Evolutionary conservation across 2,113 vertebrate species (phyloP).

Genomic region (Carassius auratus): DNA sequence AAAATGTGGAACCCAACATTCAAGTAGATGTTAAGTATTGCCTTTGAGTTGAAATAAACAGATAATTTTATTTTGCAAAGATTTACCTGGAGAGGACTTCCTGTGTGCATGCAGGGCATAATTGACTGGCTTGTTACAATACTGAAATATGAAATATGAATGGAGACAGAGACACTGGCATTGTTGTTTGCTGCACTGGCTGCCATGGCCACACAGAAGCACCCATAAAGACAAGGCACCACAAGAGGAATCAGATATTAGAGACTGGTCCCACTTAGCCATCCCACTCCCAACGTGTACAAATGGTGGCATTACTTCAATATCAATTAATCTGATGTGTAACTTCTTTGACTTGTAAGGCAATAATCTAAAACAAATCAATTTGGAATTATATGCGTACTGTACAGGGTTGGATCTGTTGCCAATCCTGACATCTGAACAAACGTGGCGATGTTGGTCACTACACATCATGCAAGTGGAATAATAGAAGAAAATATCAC

Average conservation of each 20-base stretch:
- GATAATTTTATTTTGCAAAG: slow-evolving; percentile 61
- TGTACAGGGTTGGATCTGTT: slow-evolving; percentile 11
- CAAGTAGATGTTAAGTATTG: slow-evolving; percentile 69
- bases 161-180: slow-evolving; percentile 74
- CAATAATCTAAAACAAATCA: slow-evolving; percentile 46
- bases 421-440: not conserved
- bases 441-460: slow-evolving; percentile 16
- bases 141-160: slow-evolving; percentile 73
- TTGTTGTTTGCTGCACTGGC: slow-evolving; percentile 84
- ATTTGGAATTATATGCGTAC: slow-evolving; percentile 28
- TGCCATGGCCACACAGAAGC: slow-evolving; percentile 84
- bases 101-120: slow-evolving; percentile 49
- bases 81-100: slow-evolving; percentile 52
- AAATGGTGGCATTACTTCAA: slow-evolving; percentile 43
- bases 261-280: slow-evolving; percentile 66
- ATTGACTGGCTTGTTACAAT: slow-evolving; percentile 71
- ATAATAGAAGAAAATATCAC: slow-evolving; percentile 70
- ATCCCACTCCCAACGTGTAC: slow-evolving; percentile 64
- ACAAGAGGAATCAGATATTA: slow-evolving; percentile 80
- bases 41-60: slow-evolving; percentile 62
- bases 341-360: slow-evolving; percentile 50
- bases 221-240: slow-evolving; percentile 89
- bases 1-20: slow-evolving; percentile 57
- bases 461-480: slow-evolving; percentile 13
- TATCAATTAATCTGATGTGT: slow-evolving; percentile 25